Evolutionary conservation across 2,888 invertebrate genomes (phyloP).

Genomic region (Didymodactylos carnosus): DNA sequence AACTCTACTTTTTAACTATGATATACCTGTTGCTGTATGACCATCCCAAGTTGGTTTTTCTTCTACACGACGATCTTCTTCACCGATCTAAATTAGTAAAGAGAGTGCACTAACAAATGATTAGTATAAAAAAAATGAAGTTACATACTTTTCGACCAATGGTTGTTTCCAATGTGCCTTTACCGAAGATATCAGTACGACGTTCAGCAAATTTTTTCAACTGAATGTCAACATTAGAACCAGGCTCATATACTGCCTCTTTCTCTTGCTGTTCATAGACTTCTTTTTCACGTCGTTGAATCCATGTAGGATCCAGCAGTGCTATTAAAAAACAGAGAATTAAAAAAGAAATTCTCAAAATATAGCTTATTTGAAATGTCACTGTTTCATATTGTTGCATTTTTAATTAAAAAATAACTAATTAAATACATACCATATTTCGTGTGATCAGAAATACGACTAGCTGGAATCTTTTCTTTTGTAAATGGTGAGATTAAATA

Average conservation of each 20-base stretch:
- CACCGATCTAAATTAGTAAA: slow-evolving; percentile 29
- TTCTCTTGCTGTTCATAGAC: slow-evolving; percentile 78
- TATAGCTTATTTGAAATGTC: not conserved
- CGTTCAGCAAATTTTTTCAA: slow-evolving; percentile 85
- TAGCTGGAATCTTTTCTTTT: slow-evolving; percentile 85
- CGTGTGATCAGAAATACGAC: slow-evolving; percentile 77
- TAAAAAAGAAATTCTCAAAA: too few species aligned
- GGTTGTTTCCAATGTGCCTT: slow-evolving; percentile 85
- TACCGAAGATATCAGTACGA: slow-evolving; percentile 98
- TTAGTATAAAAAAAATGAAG: not conserved
- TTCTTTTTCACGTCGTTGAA: slow-evolving; percentile 70
- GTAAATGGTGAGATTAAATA: slow-evolving; percentile 84
- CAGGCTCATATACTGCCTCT: slow-evolving; percentile 47
- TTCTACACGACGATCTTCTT: slow-evolving; percentile 46
- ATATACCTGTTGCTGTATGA: slow-evolving; percentile 58
- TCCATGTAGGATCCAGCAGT: slow-evolving; percentile 73
- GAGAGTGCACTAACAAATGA: not conserved
- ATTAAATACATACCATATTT: slow-evolving; percentile 4
- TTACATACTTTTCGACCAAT: slow-evolving; percentile 76
- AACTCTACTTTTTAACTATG: too few species aligned
- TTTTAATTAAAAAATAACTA: not conserved
- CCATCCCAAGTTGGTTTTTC: slow-evolving; percentile 91
- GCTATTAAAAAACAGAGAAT: slow-evolving; percentile 43
- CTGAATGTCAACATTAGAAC: slow-evolving; percentile 67
- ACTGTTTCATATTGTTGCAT: too few species aligned